Conservation (phyloP, 2,888 invertebrate species). For the Hermaeophaga mercurialis region DNA sequence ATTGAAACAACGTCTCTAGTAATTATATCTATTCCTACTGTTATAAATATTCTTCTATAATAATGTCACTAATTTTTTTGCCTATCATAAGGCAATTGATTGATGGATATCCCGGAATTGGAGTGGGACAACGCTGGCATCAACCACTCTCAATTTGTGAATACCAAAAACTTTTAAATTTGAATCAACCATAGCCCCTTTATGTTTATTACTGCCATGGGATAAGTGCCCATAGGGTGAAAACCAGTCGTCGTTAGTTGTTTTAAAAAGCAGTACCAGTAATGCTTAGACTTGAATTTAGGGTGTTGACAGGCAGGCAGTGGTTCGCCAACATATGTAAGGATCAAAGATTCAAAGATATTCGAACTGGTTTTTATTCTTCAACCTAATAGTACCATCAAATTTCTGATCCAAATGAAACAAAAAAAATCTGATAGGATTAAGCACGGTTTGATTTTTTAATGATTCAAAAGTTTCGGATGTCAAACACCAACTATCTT, state of each 20-base stretch:
- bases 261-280: constrained; percentile 67
- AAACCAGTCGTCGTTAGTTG: constrained; percentile 55
- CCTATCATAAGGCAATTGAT: constrained; percentile 72
- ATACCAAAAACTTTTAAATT: constrained; percentile 66
- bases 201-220: constrained; percentile 53
- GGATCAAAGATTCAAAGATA: constrained; percentile 62
- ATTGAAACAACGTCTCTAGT: too few relatives aligned
- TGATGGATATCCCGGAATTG: constrained; percentile 61
- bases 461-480: constrained; percentile 50
- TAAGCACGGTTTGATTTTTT: constrained; percentile 50
- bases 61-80: constrained; percentile 70
- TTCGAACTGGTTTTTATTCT: constrained; percentile 37
- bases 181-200: constrained; percentile 65
- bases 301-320: constrained; percentile 56
- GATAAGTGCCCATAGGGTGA: constrained; percentile 69
- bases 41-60: constrained; percentile 57
- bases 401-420: constrained; percentile 43
- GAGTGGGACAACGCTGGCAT: constrained; percentile 67
- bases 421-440: too few relatives aligned
- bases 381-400: constrained; percentile 66
- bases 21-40: too few relatives aligned
- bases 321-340: constrained; percentile 46
- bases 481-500: constrained; percentile 35
- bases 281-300: constrained; percentile 64
- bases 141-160: constrained; percentile 64